A percentile compares a stretch with the other conserved stretches of the same genome.
phyloP scores from a whole-genome alignment of 2,888 invertebrate genomes.

The Drosophila mimetica region DNA sequence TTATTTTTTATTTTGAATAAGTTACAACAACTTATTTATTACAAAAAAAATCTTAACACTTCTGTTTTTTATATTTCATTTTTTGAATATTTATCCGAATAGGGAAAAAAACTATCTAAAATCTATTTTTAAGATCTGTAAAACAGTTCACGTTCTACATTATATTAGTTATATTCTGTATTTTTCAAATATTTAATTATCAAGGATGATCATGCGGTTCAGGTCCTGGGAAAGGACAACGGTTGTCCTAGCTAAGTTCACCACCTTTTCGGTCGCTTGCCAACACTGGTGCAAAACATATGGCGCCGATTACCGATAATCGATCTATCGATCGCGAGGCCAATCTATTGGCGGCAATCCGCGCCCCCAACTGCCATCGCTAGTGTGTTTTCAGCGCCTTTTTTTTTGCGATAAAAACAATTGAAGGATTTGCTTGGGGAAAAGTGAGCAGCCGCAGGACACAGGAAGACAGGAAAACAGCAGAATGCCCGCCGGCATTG shows the following conservation, averaged over 20 bases:
- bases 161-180: neutral
- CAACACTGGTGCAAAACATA: conserved; percentile 2
- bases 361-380: conserved; percentile 22
- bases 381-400: conserved; percentile 36
- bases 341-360: conserved; percentile 27
- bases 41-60: too few relatives aligned
- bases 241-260: neutral
- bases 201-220: too few relatives aligned
- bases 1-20: too few relatives aligned
- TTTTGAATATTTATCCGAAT: too few relatives aligned
- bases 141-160: too few relatives aligned
- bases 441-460: neutral
- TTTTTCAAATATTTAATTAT: neutral
- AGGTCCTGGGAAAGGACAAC: too few relatives aligned
- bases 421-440: conserved; percentile 1
- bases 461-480: conserved; percentile 5
- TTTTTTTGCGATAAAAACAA: conserved; percentile 20
- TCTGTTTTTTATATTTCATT: too few relatives aligned
- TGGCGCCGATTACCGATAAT: neutral
- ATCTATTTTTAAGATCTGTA: too few relatives aligned
- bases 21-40: too few relatives aligned
- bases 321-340: conserved; percentile 13
- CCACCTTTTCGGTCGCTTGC: neutral
- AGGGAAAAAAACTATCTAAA: too few relatives aligned
- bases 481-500: conserved; percentile 46